Conservation (phyloP, 2,888 invertebrate species). For the Gasteruption jaculator region DNA sequence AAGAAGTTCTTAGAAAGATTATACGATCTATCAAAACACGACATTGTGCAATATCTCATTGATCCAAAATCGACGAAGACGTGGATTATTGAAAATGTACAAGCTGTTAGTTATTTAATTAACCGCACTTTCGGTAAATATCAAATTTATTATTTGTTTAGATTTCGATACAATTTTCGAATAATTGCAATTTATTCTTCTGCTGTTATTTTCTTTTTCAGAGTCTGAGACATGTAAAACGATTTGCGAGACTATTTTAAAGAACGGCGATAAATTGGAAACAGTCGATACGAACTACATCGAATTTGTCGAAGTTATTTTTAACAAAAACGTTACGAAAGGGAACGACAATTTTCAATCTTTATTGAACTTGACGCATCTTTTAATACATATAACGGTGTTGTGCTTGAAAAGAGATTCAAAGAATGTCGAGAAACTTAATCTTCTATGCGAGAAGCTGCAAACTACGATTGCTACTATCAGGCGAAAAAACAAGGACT, state of each 20-base stretch:
- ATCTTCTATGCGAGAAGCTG: conserved; percentile 30
- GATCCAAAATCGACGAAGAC: conserved; percentile 24
- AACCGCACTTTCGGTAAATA: conserved; percentile 40
- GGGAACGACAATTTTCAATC: conserved; percentile 20
- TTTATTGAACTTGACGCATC: conserved; percentile 33
- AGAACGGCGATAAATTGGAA: conserved; percentile 42
- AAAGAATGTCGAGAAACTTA: conserved; percentile 36
- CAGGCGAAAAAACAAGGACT: conserved; percentile 21
- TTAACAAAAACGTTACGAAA: conserved; percentile 27
- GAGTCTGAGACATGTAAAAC: conserved; percentile 31
- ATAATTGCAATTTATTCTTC: neutral
- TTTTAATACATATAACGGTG: conserved; percentile 38
- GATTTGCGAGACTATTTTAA: conserved; percentile 33
- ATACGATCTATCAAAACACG: conserved; percentile 60
- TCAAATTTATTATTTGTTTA: conserved; percentile 7
- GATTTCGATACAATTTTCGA: conserved; percentile 3
- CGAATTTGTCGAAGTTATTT: conserved; percentile 34
- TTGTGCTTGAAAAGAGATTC: conserved; percentile 40
- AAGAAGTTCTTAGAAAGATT: conserved; percentile 55
- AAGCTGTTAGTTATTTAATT: conserved; percentile 59
- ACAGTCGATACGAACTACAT: conserved; percentile 33
- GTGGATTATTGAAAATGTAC: conserved; percentile 54
- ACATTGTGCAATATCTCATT: conserved; percentile 56
- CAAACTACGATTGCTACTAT: conserved; percentile 27
- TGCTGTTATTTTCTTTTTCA: conserved; percentile 18